These are phyloP conservation scores for Catagonus wagneri DNA, from an alignment of 2,113 vertebrate species.

Conservation along the genomic window DNA sequence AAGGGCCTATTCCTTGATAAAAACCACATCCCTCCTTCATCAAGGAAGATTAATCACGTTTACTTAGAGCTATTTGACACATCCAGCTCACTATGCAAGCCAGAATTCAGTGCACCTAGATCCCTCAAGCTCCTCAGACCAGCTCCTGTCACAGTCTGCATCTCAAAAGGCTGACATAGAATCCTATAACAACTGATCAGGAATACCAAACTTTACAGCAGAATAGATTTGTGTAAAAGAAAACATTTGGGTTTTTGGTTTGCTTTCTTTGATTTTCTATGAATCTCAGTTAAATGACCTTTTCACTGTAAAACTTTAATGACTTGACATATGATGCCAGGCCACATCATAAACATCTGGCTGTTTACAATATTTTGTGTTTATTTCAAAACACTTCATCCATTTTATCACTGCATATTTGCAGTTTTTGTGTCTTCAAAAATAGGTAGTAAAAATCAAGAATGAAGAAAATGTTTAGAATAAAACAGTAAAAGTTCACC, in stretches of 20 bases:
- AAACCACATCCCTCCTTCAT: background rate
- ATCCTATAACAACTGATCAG: background rate
- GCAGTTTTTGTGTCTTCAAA: constrained; percentile 23
- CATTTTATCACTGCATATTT: background rate
- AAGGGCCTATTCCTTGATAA: background rate
- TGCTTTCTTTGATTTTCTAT: background rate
- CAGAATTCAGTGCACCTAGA: background rate
- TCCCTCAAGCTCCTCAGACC: background rate
- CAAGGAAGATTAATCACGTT: background rate
- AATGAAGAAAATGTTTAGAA: constrained; percentile 21
- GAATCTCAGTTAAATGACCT: constrained; percentile 3
- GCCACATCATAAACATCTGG: background rate
- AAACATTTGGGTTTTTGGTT: background rate
- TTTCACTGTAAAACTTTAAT: constrained; percentile 4
- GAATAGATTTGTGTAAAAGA: background rate
- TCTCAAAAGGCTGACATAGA: background rate
- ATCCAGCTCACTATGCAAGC: background rate
- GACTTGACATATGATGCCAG: background rate
- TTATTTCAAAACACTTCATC: constrained; percentile 45
- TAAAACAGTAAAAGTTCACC: background rate
- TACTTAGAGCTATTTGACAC: background rate
- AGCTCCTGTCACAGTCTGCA: background rate
- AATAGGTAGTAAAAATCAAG: constrained; percentile 20
- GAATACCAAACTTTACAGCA: background rate
- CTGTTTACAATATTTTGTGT: background rate